Percentiles rank a stretch among this genome's conserved stretches.
These are phyloP conservation scores for Zosterops japonicus DNA, from an alignment of 2,113 vertebrate genomes.

Conservation along the genomic window DNA sequence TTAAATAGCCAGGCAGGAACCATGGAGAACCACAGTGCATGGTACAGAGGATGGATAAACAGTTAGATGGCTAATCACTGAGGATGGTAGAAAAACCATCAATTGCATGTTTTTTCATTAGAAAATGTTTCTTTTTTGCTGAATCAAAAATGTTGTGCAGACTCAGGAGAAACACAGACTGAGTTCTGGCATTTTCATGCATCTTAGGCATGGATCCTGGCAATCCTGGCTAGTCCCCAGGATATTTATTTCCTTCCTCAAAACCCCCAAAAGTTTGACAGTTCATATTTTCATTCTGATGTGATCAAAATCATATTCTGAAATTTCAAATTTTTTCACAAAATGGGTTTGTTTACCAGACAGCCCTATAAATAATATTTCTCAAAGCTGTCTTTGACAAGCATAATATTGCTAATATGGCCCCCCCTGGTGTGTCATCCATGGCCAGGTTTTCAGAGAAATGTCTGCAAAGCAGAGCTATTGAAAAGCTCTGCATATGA, in stretches of 20 bases:
- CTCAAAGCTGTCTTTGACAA: conserved; percentile 45
- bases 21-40: rapidly evolving
- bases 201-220: background rate
- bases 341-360: conserved; percentile 41
- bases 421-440: background rate
- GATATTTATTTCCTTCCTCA: background rate
- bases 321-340: background rate
- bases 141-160: background rate
- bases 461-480: background rate
- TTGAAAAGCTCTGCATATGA: background rate
- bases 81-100: background rate
- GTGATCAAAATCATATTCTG: conserved; percentile 2
- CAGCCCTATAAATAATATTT: conserved; percentile 40
- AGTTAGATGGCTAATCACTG: background rate
- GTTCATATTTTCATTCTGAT: conserved; percentile 10
- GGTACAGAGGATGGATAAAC: background rate
- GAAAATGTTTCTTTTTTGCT: background rate
- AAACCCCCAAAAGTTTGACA: background rate
- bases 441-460: conserved; percentile 36
- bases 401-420: conserved; percentile 41
- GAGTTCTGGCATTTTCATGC: background rate
- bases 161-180: background rate
- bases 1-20: background rate
- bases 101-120: background rate
- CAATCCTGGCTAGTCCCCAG: background rate